A percentile compares a stretch with the other conserved stretches of the same genome.
These are phyloP conservation scores for Eurois occulta DNA, from an alignment of 2,888 invertebrate genomes.

Conservation along the genomic window DNA sequence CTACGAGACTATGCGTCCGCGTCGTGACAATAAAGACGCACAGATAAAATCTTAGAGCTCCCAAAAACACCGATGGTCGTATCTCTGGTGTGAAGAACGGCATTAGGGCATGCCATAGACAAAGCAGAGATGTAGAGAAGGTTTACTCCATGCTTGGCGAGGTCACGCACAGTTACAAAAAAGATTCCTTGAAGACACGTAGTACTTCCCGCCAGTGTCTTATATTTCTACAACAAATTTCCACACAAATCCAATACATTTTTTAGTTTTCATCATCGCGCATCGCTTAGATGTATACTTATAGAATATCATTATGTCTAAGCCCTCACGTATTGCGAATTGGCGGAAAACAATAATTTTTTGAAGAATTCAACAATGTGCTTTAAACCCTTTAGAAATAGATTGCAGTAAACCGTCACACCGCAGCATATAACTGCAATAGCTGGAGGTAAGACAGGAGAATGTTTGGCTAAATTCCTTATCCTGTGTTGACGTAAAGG, in stretches of 20 bases:
- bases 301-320: not conserved
- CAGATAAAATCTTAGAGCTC: conserved; percentile 65
- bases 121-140: conserved; percentile 31
- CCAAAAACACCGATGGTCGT: conserved; percentile 66
- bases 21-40: conserved; percentile 67
- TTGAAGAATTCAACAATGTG: not conserved
- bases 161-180: not conserved
- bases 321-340: not conserved
- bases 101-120: conserved; percentile 43
- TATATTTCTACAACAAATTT: not conserved
- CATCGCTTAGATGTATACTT: not conserved
- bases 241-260: too few relatives aligned
- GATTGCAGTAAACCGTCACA: not conserved
- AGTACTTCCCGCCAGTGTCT: not conserved
- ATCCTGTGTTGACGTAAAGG: conserved; percentile 2
- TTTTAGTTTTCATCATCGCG: not conserved
- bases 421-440: not conserved
- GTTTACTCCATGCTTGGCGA: not conserved
- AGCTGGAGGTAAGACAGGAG: not conserved
- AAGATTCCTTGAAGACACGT: not conserved
- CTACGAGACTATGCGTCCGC: conserved; percentile 61
- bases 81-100: conserved; percentile 70
- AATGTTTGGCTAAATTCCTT: not conserved
- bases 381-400: not conserved
- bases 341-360: not conserved